phyloP scores from a whole-genome alignment of 2,113 vertebrate species.

The Zosterops pallidus region DNA sequence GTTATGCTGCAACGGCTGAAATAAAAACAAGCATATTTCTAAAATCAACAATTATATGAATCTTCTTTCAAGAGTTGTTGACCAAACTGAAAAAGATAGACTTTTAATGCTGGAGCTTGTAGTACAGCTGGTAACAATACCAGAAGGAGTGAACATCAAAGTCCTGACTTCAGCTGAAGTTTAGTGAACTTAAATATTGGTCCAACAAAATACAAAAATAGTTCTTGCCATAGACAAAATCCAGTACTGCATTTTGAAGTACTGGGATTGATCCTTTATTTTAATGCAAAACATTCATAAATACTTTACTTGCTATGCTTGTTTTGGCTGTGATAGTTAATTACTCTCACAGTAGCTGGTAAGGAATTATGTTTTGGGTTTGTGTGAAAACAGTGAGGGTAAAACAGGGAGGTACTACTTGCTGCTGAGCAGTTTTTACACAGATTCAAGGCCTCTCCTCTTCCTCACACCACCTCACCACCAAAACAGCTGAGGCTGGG shows the following conservation, averaged over 20 bases:
- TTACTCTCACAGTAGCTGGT: neutral
- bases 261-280: neutral
- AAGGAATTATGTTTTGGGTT: neutral
- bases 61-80: neutral
- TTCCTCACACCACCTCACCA: fast-evolving
- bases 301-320: neutral
- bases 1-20: neutral
- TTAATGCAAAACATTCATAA: neutral
- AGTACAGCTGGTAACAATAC: neutral
- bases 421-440: neutral
- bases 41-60: neutral
- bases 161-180: neutral
- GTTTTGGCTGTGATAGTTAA: neutral
- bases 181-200: neutral
- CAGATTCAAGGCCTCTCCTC: neutral
- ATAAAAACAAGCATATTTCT: neutral
- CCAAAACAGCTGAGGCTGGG: neutral
- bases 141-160: neutral
- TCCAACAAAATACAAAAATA: neutral
- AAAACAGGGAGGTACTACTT: neutral
- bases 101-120: neutral
- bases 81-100: neutral
- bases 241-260: neutral
- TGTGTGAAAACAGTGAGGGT: neutral
- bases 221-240: neutral